These are phyloP conservation scores for Harlomillsia oculata DNA, from an alignment of 1,140 invertebrate species.

Conservation along the genomic window DNA sequence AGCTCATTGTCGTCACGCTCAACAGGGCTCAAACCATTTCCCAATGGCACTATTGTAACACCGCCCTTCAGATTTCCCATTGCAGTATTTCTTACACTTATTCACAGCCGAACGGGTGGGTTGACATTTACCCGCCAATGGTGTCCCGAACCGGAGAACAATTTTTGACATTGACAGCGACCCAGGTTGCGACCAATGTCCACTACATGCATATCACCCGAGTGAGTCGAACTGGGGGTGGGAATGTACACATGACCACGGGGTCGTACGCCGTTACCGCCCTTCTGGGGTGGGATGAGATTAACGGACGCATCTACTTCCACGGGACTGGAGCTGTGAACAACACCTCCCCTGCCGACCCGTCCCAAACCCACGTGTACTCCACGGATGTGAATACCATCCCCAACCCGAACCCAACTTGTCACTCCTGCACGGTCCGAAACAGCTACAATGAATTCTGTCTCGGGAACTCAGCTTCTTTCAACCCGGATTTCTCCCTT, in stretches of 20 bases:
- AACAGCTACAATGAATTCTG: constrained; percentile 40
- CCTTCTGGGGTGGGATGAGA: constrained; percentile 65
- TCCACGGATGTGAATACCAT: constrained; percentile 33
- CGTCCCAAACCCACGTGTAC: constrained; percentile 41
- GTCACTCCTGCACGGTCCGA: constrained; percentile 39
- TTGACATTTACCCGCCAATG: constrained; percentile 51
- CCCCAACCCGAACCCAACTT: constrained; percentile 16
- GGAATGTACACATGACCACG: constrained; percentile 47
- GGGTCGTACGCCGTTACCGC: constrained; percentile 66
- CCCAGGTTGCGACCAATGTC: constrained; percentile 52
- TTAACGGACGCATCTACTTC: constrained; percentile 55
- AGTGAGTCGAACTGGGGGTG: constrained; percentile 44
- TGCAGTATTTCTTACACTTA: too few species aligned
- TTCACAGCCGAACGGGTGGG: constrained; percentile 53
- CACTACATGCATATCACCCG: constrained; percentile 49
- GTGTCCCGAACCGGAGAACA: constrained; percentile 47
- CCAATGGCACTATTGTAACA: too few species aligned
- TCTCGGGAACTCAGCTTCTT: constrained; percentile 54
- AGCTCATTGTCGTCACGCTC: constrained; percentile 67
- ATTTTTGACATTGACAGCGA: constrained; percentile 41
- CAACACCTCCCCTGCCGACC: background rate
- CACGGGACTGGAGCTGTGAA: too few species aligned
- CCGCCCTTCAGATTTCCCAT: too few species aligned
- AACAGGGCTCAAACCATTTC: constrained; percentile 74
- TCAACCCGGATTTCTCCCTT: constrained; percentile 56